Conservation (phyloP, 1,140 invertebrate species). For the Aphelinus certus region DNA sequence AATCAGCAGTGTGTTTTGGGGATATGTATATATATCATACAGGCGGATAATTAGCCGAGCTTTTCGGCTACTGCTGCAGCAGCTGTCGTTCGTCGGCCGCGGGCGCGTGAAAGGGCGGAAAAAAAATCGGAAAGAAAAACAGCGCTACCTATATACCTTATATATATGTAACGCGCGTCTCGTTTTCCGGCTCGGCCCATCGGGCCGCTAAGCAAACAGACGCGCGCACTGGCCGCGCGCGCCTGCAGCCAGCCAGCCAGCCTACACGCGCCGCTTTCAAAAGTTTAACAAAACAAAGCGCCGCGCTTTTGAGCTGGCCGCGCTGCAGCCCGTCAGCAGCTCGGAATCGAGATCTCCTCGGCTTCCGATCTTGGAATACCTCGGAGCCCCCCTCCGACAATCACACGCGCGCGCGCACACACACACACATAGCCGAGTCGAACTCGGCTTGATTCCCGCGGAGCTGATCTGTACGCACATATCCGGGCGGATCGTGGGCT, state of each 20-base stretch:
- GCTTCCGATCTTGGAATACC: too few relatives aligned
- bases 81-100: too few relatives aligned
- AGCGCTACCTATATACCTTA: conserved; percentile 31
- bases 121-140: conserved; percentile 43
- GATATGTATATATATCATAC: not conserved
- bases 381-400: not conserved
- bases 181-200: conserved; percentile 44
- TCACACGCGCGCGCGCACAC: not conserved
- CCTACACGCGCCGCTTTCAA: conserved; percentile 59
- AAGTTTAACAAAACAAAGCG: conserved; percentile 60
- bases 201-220: conserved; percentile 57
- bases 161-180: conserved; percentile 23
- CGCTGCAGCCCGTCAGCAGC: conserved; percentile 13
- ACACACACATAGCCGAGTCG: too few relatives aligned
- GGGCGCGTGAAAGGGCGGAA: conserved; percentile 14
- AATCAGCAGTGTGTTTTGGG: too few relatives aligned
- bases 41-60: conserved; percentile 9
- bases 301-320: conserved; percentile 49
- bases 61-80: not conserved
- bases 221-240: not conserved
- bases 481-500: too few relatives aligned
- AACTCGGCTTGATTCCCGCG: too few relatives aligned
- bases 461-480: too few relatives aligned
- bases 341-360: too few relatives aligned
- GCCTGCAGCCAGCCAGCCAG: conserved; percentile 59